These are phyloP conservation scores for Sphenopsis melanotis DNA, from an alignment of 2,797 vertebrate genomes.

Conservation along the genomic window DNA sequence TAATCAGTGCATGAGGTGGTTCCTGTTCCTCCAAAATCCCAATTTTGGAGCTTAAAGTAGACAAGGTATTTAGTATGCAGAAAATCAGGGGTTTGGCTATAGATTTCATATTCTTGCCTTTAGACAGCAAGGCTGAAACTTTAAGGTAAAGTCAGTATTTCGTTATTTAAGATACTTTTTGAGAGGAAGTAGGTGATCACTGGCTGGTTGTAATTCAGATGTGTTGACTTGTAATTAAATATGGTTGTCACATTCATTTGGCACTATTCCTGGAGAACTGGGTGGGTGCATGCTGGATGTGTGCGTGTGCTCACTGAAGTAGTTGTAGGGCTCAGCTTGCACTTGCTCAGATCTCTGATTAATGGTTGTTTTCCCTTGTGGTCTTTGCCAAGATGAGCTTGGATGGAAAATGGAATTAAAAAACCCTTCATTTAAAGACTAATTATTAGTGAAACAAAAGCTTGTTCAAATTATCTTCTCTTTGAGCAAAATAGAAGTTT, in stretches of 20 bases:
- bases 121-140: background rate
- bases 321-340: background rate
- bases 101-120: background rate
- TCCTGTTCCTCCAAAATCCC: background rate
- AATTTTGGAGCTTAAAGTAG: background rate
- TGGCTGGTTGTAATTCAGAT: background rate
- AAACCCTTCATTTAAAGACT: background rate
- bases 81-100: background rate
- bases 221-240: background rate
- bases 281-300: background rate
- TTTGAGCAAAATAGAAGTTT: background rate
- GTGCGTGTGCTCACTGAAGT: background rate
- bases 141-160: background rate
- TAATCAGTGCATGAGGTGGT: fast-evolving
- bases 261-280: background rate
- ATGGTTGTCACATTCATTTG: background rate
- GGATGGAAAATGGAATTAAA: background rate
- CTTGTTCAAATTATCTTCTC: background rate
- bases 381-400: constrained; percentile 1
- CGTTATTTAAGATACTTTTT: background rate
- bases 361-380: background rate
- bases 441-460: constrained; percentile 8
- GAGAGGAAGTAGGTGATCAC: background rate
- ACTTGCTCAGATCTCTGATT: background rate
- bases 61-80: background rate